Evolutionary conservation across 2,113 vertebrate species (phyloP).

Genomic region (Campylomormyrus numenius): DNA sequence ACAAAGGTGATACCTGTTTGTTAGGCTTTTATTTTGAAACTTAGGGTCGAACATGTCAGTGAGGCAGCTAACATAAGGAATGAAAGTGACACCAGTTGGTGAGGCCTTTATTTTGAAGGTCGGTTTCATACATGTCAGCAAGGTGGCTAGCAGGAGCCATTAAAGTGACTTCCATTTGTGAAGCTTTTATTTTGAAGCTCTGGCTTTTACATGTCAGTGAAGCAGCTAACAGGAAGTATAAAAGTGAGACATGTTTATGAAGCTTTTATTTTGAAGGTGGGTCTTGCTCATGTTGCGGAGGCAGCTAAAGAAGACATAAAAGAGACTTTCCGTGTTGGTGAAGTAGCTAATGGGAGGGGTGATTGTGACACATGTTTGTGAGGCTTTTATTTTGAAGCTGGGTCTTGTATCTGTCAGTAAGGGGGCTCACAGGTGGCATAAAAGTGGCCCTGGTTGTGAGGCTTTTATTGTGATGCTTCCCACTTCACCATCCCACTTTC

Average conservation of each 20-base stretch:
- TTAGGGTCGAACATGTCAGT: neutral
- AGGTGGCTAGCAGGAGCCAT: neutral
- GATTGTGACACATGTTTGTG: neutral
- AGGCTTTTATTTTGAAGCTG: neutral
- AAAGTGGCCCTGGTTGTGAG: neutral
- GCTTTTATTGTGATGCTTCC: neutral
- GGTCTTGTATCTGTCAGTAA: neutral
- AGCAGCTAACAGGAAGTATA: neutral
- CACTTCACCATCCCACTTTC: neutral
- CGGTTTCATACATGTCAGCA: neutral
- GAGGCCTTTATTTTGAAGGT: neutral
- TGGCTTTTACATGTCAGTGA: neutral
- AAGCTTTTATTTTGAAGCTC: neutral
- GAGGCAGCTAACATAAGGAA: neutral
- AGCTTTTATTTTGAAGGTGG: neutral
- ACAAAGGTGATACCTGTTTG: neutral
- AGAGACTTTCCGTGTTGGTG: neutral
- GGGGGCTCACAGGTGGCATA: neutral
- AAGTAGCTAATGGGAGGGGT: neutral
- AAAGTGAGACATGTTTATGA: neutral
- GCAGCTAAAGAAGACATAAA: neutral
- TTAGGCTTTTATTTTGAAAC: neutral
- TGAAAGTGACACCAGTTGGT: neutral
- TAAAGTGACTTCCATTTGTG: neutral
- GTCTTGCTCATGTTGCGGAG: neutral